Base-by-base conservation (phyloP, 2,888 invertebrate species). In the Branchipolynoe longqiensis region DNA sequence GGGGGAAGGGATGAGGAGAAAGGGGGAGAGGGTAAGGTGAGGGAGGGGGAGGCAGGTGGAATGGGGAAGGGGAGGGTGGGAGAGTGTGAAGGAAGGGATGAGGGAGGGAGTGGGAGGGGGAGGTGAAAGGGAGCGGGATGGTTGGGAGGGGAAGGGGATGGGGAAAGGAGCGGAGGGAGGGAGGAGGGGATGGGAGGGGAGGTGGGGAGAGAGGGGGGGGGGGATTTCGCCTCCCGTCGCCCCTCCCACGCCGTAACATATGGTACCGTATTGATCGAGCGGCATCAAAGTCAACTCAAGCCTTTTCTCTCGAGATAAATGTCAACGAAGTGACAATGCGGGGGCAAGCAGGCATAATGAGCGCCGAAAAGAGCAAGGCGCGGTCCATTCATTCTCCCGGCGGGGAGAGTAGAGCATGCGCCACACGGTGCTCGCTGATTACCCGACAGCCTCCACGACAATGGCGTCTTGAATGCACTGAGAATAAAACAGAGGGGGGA, bases 261-360 rank as follows among this genome's bases (percentile, higher is more conserved):
- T 69, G 69, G 69, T 38, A 1, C 18, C 3, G 2, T 22, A 36
- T 33, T 33, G 38, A 38, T 18, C 12, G 2, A 1, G 0, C 14
- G 18, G 36, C 69, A 69, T 69, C 69, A 69, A 69, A 69, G 69
- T 69, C 69, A 69, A 69, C 36, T 25, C 69, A 25, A 62, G 62
- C 31, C 28, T 28, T 31, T 62, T 28, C 62, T 28, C 62, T 18
- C 0, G 14, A 33, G 69, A 12, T n/a, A 69, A 33, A 69, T 38
- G 69, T 69, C 69, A 69, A 36, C 18, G 69, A 4, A 36, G 69
- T 33, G 25, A 69, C 69, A 69, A 69, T n/a, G 38, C 69, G 38
- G 36, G 22, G 69, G 38, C 36, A 33, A 69, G 25, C 33, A 36
- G 6, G 69, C 69, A 1, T 38, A 38, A 69, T 69, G 6, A 18